phyloP scores from a whole-genome alignment of 2,888 invertebrate genomes.

The Tenthredo amoena region DNA sequence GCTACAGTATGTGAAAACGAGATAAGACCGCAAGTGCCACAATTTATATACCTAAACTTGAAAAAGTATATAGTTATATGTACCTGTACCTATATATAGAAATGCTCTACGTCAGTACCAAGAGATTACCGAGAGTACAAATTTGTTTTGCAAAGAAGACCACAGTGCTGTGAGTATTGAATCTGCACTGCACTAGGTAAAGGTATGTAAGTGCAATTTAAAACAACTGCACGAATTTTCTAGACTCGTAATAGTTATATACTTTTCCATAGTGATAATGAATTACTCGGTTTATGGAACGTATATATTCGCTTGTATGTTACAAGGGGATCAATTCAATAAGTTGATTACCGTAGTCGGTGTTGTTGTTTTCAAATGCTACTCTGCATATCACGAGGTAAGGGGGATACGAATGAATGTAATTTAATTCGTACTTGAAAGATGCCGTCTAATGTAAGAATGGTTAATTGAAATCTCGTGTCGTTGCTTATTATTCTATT shows the following conservation, averaged over 20 bases:
- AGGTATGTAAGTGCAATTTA: neutral
- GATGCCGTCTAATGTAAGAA: neutral
- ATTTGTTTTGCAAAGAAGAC: constrained; percentile 34
- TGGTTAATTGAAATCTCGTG: neutral
- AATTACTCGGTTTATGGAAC: neutral
- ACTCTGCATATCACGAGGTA: neutral
- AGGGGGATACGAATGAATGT: neutral
- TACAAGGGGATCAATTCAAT: neutral
- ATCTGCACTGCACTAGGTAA: neutral
- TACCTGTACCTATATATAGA: neutral
- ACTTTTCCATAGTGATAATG: neutral
- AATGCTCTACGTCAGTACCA: neutral
- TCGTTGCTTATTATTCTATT: neutral
- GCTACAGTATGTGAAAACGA: neutral
- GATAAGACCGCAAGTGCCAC: neutral
- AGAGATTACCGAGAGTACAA: neutral
- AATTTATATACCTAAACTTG: neutral
- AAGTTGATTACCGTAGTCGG: neutral
- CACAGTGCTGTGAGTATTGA: neutral
- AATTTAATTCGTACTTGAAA: neutral
- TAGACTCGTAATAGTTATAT: neutral
- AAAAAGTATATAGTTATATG: neutral
- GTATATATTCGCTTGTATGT: neutral
- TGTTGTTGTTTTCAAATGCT: neutral
- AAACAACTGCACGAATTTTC: neutral